These are phyloP conservation scores for Scelioninae gen. 1 DNA, from an alignment of 2,888 invertebrate genomes.

Conservation along the genomic window DNA sequence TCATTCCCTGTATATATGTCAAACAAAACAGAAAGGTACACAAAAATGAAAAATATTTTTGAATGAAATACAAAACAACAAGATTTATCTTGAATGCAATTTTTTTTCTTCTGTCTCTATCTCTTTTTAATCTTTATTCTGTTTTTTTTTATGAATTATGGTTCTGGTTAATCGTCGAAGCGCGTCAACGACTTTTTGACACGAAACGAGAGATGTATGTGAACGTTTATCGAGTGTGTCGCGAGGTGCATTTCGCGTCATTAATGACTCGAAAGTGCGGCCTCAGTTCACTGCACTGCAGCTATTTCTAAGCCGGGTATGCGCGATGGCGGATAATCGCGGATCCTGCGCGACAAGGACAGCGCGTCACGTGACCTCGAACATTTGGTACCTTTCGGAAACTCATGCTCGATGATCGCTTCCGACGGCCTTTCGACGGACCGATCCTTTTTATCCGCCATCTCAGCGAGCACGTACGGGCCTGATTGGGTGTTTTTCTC, in stretches of 20 bases:
- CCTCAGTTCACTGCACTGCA: constrained; percentile 77
- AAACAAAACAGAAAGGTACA: constrained; percentile 16
- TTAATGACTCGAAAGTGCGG: constrained; percentile 61
- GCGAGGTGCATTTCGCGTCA: constrained; percentile 52
- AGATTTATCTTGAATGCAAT: constrained; percentile 26
- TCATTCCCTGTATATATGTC: constrained; percentile 43
- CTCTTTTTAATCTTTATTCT: not conserved
- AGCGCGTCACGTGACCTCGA: constrained; percentile 49
- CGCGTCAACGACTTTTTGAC: constrained; percentile 31
- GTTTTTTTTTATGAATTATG: constrained; percentile 13
- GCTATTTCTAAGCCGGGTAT: constrained; percentile 79
- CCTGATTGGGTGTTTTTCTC: constrained; percentile 74
- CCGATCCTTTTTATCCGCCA: constrained; percentile 66
- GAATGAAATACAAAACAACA: constrained; percentile 33
- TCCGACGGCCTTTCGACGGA: constrained; percentile 55
- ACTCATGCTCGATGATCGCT: constrained; percentile 62
- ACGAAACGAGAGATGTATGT: constrained; percentile 36
- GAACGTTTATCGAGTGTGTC: constrained; percentile 54
- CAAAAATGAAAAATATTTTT: not conserved
- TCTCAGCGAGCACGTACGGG: constrained; percentile 70
- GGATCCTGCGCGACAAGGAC: constrained; percentile 51
- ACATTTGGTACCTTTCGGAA: constrained; percentile 62
- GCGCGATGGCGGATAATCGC: constrained; percentile 62
- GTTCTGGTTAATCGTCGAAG: constrained; percentile 19
- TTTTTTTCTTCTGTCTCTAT: not conserved